Percentiles rank a stretch among this genome's conserved stretches.
These are phyloP conservation scores for Ceratosolen fusciceps DNA, from an alignment of 1,140 invertebrate species.

Conservation along the genomic window DNA sequence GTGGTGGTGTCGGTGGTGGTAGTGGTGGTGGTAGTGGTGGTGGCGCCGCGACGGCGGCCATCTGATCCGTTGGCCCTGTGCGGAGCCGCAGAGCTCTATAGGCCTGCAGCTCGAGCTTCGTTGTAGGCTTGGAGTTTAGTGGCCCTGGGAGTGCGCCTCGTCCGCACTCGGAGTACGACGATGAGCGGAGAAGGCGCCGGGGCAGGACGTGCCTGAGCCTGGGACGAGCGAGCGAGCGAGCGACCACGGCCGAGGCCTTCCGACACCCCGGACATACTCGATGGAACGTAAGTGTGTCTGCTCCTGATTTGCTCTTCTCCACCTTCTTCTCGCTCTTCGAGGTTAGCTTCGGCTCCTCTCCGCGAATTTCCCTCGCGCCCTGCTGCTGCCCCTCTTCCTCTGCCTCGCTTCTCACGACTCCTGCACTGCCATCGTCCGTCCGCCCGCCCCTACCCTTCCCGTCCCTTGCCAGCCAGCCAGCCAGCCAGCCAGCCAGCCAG, in stretches of 20 bases:
- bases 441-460: too few species aligned
- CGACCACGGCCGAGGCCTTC: not conserved
- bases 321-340: not conserved
- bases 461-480: too few species aligned
- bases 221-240: not conserved
- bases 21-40: not conserved
- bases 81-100: not conserved
- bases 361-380: too few species aligned
- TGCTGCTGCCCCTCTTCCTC: too few species aligned
- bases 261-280: not conserved
- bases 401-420: too few species aligned
- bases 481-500: too few species aligned
- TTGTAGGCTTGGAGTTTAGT: not conserved
- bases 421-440: too few species aligned
- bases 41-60: not conserved
- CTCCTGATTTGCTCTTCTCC: not conserved
- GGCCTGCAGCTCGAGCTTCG: not conserved
- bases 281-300: conserved; percentile 7
- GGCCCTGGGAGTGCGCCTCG: not conserved
- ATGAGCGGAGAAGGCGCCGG: not conserved
- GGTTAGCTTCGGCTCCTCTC: not conserved
- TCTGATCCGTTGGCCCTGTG: not conserved
- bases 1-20: too few species aligned
- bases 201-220: not conserved
- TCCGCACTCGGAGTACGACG: not conserved